These are phyloP conservation scores for Vesta saturnalis DNA, from an alignment of 2,888 invertebrate genomes.

Conservation along the genomic window DNA sequence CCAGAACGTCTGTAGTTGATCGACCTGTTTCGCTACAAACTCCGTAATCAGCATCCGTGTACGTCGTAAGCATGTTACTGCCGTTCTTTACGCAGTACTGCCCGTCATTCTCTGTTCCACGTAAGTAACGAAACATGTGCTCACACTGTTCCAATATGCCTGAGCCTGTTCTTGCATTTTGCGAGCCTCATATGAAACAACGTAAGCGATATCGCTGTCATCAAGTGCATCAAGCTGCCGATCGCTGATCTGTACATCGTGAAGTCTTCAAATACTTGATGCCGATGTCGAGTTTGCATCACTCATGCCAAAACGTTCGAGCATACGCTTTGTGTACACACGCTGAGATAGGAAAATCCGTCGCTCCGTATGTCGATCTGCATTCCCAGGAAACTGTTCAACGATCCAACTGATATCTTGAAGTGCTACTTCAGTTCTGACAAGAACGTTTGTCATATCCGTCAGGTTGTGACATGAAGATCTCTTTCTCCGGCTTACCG, in stretches of 20 bases:
- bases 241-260: not conserved
- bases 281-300: too few relatives aligned
- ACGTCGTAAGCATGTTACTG: too few relatives aligned
- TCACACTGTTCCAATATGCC: not conserved
- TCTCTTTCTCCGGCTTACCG: too few relatives aligned
- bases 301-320: too few relatives aligned
- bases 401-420: not conserved
- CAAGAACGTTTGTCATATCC: constrained; percentile 1
- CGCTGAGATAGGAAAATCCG: too few relatives aligned
- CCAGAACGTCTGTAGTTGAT: not conserved
- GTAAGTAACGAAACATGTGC: not conserved
- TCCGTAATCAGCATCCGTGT: not conserved
- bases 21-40: not conserved
- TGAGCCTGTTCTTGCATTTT: not conserved
- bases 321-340: too few relatives aligned
- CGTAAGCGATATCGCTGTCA: not conserved
- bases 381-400: not conserved
- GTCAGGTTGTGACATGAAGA: not conserved
- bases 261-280: not conserved
- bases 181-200: too few relatives aligned
- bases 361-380: not conserved
- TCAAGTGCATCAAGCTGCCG: not conserved
- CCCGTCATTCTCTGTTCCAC: not conserved
- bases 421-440: too few relatives aligned
- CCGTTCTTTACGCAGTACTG: not conserved